A percentile compares a stretch with the other conserved stretches of the same genome.
These are phyloP conservation scores for Chaetophractus vellerosus DNA, from an alignment of 2,797 vertebrate genomes.

Conservation along the genomic window DNA sequence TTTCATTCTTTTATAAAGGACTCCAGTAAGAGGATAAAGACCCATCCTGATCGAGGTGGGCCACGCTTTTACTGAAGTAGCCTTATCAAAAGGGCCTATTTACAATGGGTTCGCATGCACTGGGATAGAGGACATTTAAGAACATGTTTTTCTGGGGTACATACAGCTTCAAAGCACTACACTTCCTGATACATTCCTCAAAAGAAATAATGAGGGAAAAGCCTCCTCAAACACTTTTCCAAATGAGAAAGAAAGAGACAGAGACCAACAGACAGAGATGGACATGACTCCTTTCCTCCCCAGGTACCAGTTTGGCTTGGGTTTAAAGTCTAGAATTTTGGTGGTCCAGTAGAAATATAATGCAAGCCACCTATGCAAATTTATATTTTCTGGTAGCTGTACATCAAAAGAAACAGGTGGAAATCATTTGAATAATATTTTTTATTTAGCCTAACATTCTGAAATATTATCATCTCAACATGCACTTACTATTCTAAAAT, in stretches of 20 bases:
- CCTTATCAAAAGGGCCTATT: no score
- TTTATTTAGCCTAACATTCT: constrained; percentile 66
- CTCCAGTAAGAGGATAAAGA: no score
- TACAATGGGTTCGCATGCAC: no score
- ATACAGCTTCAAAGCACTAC: no score
- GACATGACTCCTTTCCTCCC: not conserved
- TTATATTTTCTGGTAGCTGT: constrained; percentile 18
- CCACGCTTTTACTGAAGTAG: no score
- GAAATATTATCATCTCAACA: constrained; percentile 31
- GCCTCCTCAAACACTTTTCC: not conserved
- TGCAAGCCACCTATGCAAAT: not conserved
- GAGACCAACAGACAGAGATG: not conserved
- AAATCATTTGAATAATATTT: constrained; percentile 45
- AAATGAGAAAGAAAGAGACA: constrained; percentile 1
- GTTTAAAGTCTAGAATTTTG: not conserved
- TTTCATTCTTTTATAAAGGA: not conserved
- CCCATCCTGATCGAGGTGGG: no score
- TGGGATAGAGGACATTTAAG: no score
- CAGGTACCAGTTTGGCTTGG: not conserved
- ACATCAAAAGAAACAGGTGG: constrained; percentile 40
- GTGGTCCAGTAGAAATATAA: not conserved
- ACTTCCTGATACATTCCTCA: not conserved
- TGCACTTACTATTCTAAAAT: no score
- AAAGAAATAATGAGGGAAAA: not conserved
- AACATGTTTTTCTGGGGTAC: no score